Base-by-base conservation (phyloP, 2,888 invertebrate genomes). In the Trichopria drosophilae region DNA sequence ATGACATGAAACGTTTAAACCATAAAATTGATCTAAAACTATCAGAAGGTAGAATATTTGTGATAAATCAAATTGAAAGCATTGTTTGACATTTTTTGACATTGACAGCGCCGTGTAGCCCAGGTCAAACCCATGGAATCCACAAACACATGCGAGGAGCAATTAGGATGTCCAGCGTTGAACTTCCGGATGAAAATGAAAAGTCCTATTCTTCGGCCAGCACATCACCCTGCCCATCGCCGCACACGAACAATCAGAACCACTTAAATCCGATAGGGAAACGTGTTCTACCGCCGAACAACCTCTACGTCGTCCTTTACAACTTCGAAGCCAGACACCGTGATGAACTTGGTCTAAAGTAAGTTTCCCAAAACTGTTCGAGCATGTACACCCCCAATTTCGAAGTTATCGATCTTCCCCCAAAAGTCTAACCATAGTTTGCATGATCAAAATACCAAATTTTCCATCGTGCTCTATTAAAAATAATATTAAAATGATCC, bases 271-370 rank as follows among this genome's bases (percentile, higher is more conserved):
- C 68, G 18, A 58, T 69, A 7, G 71, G 72, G 3, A 75, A 75
- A 46, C 68, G 75, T 3, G 72, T 73, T 1, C 80, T 93, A 32
- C 80, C 94, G 51, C 92, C 93, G 18, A 92, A 92, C 52, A 94
- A 94, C 73, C 80, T 94, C 24, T 96, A 94, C 78, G 95, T 96
- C 52, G 92, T 94, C 39, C 81, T 96, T 32, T 96, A 95, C 80
- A 93, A 95, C 79, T 96, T 96, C 77, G 91, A 93, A 70, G 91
- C 93, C 0, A 84, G 95, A 50, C 95, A 95, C 76, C 88, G 89
- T 46, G 96, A 95, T 73, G 96, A 96, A 73, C 78, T 96, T 65
- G 95, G 96, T 72, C 81, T 97, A 24, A 94, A 93, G 85, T 84
- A 69, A 79, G 78, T 66, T 43, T 43, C 29, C 19, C 28, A 20